A percentile compares a stretch with the other conserved stretches of the same genome.
These are phyloP conservation scores for Trachemys scripta DNA, from an alignment of 2,113 vertebrate species.

Conservation along the genomic window DNA sequence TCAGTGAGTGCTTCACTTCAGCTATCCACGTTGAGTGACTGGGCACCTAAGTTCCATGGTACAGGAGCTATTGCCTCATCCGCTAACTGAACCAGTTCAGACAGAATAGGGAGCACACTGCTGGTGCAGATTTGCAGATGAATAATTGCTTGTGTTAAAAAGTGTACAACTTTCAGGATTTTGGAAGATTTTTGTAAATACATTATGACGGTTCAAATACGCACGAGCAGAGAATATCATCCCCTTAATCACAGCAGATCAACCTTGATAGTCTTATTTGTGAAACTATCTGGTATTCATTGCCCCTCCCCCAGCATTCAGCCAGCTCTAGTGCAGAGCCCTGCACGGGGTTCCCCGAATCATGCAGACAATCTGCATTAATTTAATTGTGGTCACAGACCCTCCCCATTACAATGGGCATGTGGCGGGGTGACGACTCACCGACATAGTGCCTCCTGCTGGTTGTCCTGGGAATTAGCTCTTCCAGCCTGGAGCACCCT, in stretches of 20 bases:
- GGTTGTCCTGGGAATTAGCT: too few relatives aligned
- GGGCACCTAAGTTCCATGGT: not conserved
- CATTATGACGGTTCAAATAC: not conserved
- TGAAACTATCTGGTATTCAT: not conserved
- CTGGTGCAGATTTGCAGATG: not conserved
- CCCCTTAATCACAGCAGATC: not conserved
- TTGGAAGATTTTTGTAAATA: not conserved
- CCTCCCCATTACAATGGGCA: not conserved
- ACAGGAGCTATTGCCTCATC: not conserved
- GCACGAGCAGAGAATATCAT: not conserved
- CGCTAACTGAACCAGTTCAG: not conserved
- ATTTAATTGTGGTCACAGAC: rapidly evolving
- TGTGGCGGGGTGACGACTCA: too few relatives aligned
- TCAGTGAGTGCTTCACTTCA: rapidly evolving
- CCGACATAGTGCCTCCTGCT: too few relatives aligned
- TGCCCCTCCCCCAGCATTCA: not conserved
- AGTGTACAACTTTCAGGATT: not conserved
- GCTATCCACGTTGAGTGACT: not conserved
- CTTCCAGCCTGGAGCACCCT: too few relatives aligned
- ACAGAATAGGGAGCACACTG: not conserved
- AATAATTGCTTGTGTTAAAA: not conserved
- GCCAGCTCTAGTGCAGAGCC: not conserved
- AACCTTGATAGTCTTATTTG: not conserved
- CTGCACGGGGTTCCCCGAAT: not conserved
- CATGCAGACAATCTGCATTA: not conserved